A percentile compares a stretch with the other conserved stretches of the same genome.
phyloP scores from a whole-genome alignment of 2,888 invertebrate species.

The Lepidonotus clava region DNA sequence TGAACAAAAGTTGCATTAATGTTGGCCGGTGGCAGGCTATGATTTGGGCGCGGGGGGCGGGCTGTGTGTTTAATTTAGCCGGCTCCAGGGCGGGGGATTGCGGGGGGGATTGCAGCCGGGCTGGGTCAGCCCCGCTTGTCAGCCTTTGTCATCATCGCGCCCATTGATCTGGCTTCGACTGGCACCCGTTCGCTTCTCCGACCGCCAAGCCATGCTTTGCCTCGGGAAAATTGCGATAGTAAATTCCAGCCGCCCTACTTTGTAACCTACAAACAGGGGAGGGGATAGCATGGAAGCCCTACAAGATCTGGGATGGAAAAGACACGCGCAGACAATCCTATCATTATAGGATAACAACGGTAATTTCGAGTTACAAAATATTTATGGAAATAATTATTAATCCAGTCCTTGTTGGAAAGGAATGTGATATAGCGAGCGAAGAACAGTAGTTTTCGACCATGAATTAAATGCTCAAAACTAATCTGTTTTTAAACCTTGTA shows the following conservation, averaged over 20 bases:
- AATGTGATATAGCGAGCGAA: no score
- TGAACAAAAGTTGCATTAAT: constrained; percentile 1
- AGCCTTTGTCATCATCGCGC: not conserved
- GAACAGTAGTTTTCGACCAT: no score
- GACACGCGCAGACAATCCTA: no score
- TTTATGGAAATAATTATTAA: no score
- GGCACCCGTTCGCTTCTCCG: not conserved
- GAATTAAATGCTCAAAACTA: no score
- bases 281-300: not conserved
- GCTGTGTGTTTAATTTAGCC: constrained; percentile 27
- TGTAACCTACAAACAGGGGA: not conserved
- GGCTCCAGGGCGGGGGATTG: constrained; percentile 2
- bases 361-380: no score
- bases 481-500: no score
- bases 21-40: not conserved
- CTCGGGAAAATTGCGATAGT: constrained; percentile 16
- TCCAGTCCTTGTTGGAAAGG: no score
- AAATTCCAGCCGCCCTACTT: constrained; percentile 18
- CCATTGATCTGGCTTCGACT: constrained; percentile 31
- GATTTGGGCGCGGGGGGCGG: not conserved
- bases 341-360: no score
- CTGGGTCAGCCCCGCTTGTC: constrained; percentile 24
- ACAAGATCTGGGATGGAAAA: no score
- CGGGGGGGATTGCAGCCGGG: not conserved
- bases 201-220: not conserved